phyloP scores from a whole-genome alignment of 1,140 invertebrate species.

The Neodiprion virginianus region DNA sequence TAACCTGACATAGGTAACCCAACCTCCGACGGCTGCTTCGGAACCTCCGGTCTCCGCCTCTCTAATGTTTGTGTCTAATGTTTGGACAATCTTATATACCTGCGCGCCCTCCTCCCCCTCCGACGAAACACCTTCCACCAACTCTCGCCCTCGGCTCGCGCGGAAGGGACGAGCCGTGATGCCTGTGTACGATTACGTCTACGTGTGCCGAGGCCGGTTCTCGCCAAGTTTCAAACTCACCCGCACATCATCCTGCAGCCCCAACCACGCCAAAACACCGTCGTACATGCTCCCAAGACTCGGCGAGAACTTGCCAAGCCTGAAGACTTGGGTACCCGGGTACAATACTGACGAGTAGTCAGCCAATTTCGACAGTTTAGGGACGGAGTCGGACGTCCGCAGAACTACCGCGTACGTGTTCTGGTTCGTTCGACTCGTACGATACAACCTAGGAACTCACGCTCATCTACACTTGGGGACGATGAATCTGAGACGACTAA shows the following conservation, averaged over 20 bases:
- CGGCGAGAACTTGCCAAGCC: not conserved
- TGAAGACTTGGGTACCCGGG: not conserved
- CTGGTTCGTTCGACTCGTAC: not conserved
- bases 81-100: conserved; percentile 41
- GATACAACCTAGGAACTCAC: not conserved
- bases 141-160: not conserved
- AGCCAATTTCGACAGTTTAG: conserved; percentile 13
- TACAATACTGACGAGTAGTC: conserved; percentile 2
- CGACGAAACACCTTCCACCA: not conserved
- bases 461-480: not conserved
- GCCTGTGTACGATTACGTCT: not conserved
- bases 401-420: not conserved
- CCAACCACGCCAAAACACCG: not conserved
- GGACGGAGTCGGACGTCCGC: not conserved
- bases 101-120: not conserved
- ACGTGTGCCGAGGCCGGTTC: not conserved
- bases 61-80: conserved; percentile 40
- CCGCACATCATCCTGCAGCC: not conserved
- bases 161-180: too few species aligned
- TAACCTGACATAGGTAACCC: conserved; percentile 51
- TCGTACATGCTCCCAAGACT: not conserved
- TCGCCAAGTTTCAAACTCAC: not conserved
- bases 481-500: too few species aligned
- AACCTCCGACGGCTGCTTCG: conserved; percentile 32
- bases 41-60: conserved; percentile 31